Conservation (phyloP, 1,140 invertebrate genomes). For the Pseudomyrmex gracilis region DNA sequence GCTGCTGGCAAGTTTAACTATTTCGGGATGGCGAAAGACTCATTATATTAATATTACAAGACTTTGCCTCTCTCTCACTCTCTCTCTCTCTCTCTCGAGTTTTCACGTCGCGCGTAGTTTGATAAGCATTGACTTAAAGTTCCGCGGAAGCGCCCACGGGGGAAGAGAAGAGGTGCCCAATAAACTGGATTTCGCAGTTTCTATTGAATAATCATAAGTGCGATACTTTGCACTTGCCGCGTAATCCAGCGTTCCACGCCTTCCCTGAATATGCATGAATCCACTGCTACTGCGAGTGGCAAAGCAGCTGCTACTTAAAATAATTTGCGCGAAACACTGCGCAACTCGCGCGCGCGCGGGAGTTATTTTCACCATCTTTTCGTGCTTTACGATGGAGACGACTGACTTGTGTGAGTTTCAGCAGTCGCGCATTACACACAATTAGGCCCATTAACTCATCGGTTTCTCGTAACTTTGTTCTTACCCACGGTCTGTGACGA, state of each 20-base stretch:
- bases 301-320: constrained; percentile 68
- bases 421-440: background rate
- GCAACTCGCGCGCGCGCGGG: too few species aligned
- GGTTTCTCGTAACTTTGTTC: constrained; percentile 4
- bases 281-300: constrained; percentile 56
- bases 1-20: constrained; percentile 38
- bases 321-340: constrained; percentile 63
- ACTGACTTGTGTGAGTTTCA: constrained; percentile 15
- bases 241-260: constrained; percentile 58
- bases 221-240: constrained; percentile 57
- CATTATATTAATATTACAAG: constrained; percentile 48
- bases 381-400: background rate
- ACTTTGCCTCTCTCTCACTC: constrained; percentile 9
- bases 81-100: too few species aligned
- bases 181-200: constrained; percentile 59
- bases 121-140: constrained; percentile 60
- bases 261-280: constrained; percentile 70
- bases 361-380: constrained; percentile 36
- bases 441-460: background rate
- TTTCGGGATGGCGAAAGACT: constrained; percentile 38
- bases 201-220: constrained; percentile 69
- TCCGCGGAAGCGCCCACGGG: constrained; percentile 8
- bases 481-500: background rate
- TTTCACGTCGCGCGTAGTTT: constrained; percentile 4
- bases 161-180: constrained; percentile 33